Percentiles rank a stretch among this genome's conserved stretches.
phyloP scores from a whole-genome alignment of 2,797 vertebrate species.

The Cheirogaleus major region DNA sequence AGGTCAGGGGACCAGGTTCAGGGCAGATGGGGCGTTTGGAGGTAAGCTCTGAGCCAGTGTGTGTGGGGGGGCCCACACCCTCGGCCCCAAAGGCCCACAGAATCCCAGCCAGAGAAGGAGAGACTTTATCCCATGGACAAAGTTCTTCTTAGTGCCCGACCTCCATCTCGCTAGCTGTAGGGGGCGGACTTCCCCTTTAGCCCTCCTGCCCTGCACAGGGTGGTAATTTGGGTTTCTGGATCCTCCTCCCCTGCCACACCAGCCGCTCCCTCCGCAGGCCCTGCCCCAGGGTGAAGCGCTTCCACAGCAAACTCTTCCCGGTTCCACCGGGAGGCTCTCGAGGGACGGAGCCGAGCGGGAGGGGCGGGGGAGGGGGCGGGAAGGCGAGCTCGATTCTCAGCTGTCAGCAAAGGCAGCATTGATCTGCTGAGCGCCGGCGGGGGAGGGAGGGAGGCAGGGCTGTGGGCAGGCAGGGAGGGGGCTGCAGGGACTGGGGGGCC shows the following conservation, averaged over 20 bases:
- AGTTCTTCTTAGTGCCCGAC: slow-evolving; percentile 11
- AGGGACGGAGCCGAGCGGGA: slow-evolving; percentile 57
- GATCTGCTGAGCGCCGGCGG: slow-evolving; percentile 66
- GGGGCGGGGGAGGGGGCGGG: slow-evolving; percentile 51
- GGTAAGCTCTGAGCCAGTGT: not conserved
- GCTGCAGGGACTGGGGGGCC: not conserved
- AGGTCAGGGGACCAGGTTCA: not conserved
- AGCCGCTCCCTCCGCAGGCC: slow-evolving; percentile 45
- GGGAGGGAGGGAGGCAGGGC: slow-evolving; percentile 4
- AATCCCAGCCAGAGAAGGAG: not conserved
- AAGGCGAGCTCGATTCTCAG: slow-evolving; percentile 72
- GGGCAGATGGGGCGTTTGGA: not conserved
- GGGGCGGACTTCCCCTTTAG: not conserved
- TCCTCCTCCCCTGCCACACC: not conserved
- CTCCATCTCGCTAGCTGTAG: not conserved
- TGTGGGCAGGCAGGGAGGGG: not conserved
- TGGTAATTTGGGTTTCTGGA: not conserved
- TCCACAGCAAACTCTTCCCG: slow-evolving; percentile 64
- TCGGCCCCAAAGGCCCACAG: not conserved
- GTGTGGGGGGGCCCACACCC: not conserved
- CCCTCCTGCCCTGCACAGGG: not conserved
- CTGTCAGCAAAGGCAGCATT: slow-evolving; percentile 82
- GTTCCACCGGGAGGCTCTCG: slow-evolving; percentile 66
- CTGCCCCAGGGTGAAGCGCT: slow-evolving; percentile 66
- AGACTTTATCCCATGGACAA: not conserved